Base-by-base conservation (phyloP, 2,888 invertebrate species). In the Taenaris catops region DNA sequence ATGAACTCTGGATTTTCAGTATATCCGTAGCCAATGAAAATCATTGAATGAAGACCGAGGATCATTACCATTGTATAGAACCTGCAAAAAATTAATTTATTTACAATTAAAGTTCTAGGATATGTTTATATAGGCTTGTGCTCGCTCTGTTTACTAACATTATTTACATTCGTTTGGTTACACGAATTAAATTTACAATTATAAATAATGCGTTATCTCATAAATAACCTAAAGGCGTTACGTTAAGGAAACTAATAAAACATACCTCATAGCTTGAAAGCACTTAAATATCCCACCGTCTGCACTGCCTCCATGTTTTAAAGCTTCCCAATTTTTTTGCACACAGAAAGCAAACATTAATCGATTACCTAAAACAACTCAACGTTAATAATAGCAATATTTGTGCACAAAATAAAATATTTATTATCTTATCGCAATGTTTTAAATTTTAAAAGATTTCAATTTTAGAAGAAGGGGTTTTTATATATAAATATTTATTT, bases 11-110 rank as follows among this genome's bases (percentile, higher is more conserved):
- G 84, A 33, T 86, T 86, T 0, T 70, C 84, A 0, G 84, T 84
- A 57, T 83, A 86, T 0, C 84, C 84, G 32, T 86, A 84, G 1
- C 84, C 84, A 14, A 84, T 80, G 60, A 86, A 84, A 25, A 86
- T 81, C 83, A 84, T 83, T 0, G 81, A 83, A 32, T 86, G 84
- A 0, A 84, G 74, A 7, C 83, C 84, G 0, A 86, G 65, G 4
- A 86, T 86, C 83, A 86, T 84, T 17, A 75, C 71, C 84, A 86
- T 86, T 0, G 83, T 83, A 47, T 79, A 81, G 45, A 86, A 68
- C 48, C 84, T 84, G 57, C 0, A 55, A 43, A 38, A 27, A 4
- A 17, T n/a, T n/a, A n/a, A n/a, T n/a, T n/a, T n/a, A n/a, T n/a
- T n/a, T n/a, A n/a, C n/a, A n/a, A n/a, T n/a, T n/a, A n/a, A n/a